Conservation (phyloP, 2,113 vertebrate species). For the Athene noctua region DNA sequence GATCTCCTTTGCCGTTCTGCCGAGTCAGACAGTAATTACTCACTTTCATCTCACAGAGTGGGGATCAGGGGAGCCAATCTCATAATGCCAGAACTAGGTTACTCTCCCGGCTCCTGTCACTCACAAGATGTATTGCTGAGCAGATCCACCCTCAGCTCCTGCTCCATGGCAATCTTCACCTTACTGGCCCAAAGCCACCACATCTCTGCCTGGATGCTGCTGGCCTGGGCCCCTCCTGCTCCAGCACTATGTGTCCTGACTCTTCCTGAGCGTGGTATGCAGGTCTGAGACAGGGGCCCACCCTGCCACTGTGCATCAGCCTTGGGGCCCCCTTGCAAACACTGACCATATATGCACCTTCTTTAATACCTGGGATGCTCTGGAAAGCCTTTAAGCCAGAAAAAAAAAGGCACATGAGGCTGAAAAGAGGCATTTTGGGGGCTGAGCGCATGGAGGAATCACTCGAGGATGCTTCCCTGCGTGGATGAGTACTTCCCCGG, state of each 20-base stretch:
- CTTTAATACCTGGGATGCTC: neutral
- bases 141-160: neutral
- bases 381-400: neutral
- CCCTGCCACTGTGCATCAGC: fast-evolving
- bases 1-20: neutral
- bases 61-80: neutral
- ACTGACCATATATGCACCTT: fast-evolving
- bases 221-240: neutral
- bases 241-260: fast-evolving
- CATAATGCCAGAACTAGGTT: neutral
- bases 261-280: neutral
- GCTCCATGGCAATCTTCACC: neutral
- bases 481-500: neutral
- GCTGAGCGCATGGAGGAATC: neutral
- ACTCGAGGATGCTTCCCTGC: neutral
- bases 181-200: fast-evolving
- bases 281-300: neutral
- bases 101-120: neutral
- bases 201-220: fast-evolving
- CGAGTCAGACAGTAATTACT: neutral
- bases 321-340: neutral
- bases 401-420: fast-evolving
- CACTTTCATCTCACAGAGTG: neutral
- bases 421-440: neutral
- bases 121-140: neutral